phyloP scores from a whole-genome alignment of 2,888 invertebrate genomes.

The Mesoligia furuncula region DNA sequence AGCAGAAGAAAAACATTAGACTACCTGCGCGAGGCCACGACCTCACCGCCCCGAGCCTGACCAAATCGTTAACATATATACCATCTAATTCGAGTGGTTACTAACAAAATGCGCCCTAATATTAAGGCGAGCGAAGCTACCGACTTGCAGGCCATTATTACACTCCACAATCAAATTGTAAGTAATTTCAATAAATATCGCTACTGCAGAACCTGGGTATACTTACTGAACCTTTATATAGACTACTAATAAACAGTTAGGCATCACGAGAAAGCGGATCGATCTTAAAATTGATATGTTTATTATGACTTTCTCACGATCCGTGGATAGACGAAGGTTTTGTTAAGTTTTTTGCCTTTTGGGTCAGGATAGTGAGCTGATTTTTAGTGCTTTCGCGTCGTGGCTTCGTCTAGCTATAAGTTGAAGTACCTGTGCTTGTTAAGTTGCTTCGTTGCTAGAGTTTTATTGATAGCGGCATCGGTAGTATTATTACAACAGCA shows the following conservation, averaged over 20 bases:
- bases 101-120: constrained; percentile 83
- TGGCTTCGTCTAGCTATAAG: constrained; percentile 17
- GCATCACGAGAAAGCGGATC: constrained; percentile 89
- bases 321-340: constrained; percentile 64
- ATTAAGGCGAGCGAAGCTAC: constrained; percentile 85
- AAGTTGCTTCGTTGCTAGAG: background rate
- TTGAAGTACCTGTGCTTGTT: constrained; percentile 2
- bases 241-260: constrained; percentile 88
- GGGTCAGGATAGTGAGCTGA: constrained; percentile 43
- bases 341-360: constrained; percentile 54
- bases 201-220: constrained; percentile 75
- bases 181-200: constrained; percentile 90
- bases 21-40: constrained; percentile 40
- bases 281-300: constrained; percentile 88
- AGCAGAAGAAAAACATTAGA: constrained; percentile 12
- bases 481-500: background rate
- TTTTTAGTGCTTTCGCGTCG: constrained; percentile 49
- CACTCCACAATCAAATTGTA: constrained; percentile 87
- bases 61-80: constrained; percentile 73
- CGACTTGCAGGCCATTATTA: constrained; percentile 85
- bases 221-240: constrained; percentile 85
- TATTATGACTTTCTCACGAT: constrained; percentile 90
- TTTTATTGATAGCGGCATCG: constrained; percentile 5
- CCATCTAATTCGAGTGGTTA: constrained; percentile 84
- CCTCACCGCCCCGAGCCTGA: constrained; percentile 35